A percentile compares a stretch with the other conserved stretches of the same genome.
These are phyloP conservation scores for Pseudonaja textilis DNA, from an alignment of 2,113 vertebrate species.

Conservation along the genomic window DNA sequence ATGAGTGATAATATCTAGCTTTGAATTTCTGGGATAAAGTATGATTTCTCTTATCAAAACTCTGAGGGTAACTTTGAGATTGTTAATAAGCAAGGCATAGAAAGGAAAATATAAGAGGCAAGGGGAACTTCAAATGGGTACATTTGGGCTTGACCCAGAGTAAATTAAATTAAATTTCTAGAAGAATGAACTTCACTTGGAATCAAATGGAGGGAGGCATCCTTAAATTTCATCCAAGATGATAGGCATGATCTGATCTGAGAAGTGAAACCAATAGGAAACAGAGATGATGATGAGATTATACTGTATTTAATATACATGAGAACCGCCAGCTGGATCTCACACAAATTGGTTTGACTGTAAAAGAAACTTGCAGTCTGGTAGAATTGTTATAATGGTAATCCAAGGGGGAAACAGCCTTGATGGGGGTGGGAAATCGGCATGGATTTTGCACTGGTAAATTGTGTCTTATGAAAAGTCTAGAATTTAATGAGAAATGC, in stretches of 20 bases:
- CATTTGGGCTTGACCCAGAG: not conserved
- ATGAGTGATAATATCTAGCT: not conserved
- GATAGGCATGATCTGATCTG: not conserved
- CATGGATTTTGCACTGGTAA: not conserved
- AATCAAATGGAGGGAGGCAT: not conserved
- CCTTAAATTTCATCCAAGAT: not conserved
- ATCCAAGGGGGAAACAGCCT: not conserved
- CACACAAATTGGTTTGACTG: not conserved
- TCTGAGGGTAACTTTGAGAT: not conserved
- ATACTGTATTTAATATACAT: not conserved
- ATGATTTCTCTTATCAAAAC: not conserved
- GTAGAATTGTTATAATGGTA: not conserved
- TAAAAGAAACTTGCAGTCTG: not conserved
- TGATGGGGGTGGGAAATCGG: rapidly evolving
- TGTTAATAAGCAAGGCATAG: not conserved
- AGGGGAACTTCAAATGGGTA: not conserved
- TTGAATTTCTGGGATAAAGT: not conserved
- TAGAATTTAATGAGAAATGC: not conserved
- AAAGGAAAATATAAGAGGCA: not conserved
- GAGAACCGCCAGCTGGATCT: not conserved
- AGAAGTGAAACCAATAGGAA: not conserved
- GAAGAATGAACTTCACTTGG: not conserved
- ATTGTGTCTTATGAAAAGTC: not conserved
- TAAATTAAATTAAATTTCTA: not conserved
- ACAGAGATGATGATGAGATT: not conserved